These are phyloP conservation scores for Hydractinia echinata DNA, from an alignment of 30 jellyfish, hydroid and myxozoan species.

Conservation along the genomic window DNA sequence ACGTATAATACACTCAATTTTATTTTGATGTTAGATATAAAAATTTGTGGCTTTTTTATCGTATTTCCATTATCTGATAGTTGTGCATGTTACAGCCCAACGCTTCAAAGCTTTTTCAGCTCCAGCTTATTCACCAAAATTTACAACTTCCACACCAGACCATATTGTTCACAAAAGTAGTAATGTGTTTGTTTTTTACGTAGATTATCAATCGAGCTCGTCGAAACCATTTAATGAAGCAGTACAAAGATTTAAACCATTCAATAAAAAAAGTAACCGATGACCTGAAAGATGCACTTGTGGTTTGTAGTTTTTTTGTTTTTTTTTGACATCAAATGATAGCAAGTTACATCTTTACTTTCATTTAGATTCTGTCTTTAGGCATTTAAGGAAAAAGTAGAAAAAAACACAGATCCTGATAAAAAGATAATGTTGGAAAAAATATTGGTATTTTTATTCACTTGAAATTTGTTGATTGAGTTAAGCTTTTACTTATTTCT, in stretches of 20 bases:
- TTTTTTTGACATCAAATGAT: neutral
- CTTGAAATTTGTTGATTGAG: neutral
- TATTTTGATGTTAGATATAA: too few relatives aligned
- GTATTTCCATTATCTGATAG: too few relatives aligned
- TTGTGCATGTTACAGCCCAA: too few relatives aligned
- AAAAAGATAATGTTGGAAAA: constrained; percentile 54
- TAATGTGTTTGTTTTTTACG: neutral
- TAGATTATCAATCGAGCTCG: constrained; percentile 92
- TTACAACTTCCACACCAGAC: too few relatives aligned
- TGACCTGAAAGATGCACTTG: constrained; percentile 55
- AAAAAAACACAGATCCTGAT: constrained; percentile 79
- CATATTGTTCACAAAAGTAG: too few relatives aligned
- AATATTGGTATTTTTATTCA: constrained; percentile 45
- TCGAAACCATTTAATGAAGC: constrained; percentile 63
- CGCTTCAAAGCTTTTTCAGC: too few relatives aligned
- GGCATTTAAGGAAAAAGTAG: constrained; percentile 56
- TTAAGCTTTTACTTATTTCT: too few relatives aligned
- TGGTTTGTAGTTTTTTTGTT: constrained; percentile 42
- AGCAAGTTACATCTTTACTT: neutral
- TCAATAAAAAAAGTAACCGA: constrained; percentile 31
- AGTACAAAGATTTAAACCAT: constrained; percentile 36
- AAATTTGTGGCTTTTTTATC: too few relatives aligned
- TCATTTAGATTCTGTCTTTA: constrained; percentile 14
- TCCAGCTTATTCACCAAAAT: too few relatives aligned
- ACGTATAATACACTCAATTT: too few relatives aligned